Evolutionary conservation across 2,888 invertebrate species (phyloP).

Genomic region (Aproaerema taeniolella): DNA sequence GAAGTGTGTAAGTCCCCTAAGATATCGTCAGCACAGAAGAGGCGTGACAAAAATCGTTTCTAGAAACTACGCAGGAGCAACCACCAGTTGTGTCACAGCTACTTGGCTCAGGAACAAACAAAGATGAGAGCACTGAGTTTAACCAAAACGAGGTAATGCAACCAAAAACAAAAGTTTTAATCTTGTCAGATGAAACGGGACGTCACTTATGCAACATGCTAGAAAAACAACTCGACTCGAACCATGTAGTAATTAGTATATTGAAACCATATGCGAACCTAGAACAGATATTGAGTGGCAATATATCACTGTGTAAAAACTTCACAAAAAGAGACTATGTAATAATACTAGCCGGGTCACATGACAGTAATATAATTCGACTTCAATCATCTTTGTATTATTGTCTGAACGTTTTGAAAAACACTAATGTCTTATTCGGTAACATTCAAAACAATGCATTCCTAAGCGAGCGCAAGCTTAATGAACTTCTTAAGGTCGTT

Average conservation of each 20-base stretch:
- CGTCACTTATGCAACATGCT: background rate
- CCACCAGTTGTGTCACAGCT: background rate
- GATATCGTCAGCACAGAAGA: no score
- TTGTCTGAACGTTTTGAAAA: background rate
- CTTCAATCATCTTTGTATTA: background rate
- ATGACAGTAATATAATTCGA: background rate
- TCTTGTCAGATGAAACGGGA: background rate
- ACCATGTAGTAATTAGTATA: background rate
- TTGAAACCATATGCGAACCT: background rate
- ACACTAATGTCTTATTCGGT: background rate
- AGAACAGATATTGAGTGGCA: background rate
- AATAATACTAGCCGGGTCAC: background rate
- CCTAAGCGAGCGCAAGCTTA: background rate
- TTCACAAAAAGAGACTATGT: background rate
- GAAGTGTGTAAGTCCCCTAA: background rate
- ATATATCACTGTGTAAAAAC: background rate
- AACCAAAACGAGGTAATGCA: background rate
- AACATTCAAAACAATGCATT: background rate
- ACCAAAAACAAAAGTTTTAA: background rate
- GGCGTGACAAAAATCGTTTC: background rate
- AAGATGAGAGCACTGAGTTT: background rate
- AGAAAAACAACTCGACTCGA: background rate
- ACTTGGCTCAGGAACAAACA: slow-evolving; percentile 50
- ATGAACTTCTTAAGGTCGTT: background rate
- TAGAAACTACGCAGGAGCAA: background rate